Conservation (phyloP, 2,797 vertebrate genomes). For the Poecilia gillii region DNA sequence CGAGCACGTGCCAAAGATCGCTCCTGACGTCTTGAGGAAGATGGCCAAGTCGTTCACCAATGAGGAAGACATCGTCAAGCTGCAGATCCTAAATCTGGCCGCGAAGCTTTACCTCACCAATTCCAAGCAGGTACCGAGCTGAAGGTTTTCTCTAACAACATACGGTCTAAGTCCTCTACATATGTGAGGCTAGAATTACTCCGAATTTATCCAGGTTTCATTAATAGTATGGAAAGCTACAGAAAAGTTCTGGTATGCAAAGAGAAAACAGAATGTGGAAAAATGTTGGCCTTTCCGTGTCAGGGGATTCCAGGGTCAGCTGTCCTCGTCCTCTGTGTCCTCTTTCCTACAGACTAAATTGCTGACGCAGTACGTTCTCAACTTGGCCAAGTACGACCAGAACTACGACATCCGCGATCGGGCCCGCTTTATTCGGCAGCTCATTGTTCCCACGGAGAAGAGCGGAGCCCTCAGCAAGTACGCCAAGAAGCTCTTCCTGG, state of each 20-base stretch:
- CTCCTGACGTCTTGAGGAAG: constrained; percentile 94
- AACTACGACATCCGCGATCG: constrained; percentile 98
- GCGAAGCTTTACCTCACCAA: constrained; percentile 98
- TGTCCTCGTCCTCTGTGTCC: neutral
- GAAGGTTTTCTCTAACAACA: neutral
- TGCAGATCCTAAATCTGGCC: constrained; percentile 95
- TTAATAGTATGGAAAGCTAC: neutral
- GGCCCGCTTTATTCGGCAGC: constrained; percentile 96
- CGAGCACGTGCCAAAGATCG: constrained; percentile 95
- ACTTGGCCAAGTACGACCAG: constrained; percentile 98
- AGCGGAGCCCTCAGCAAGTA: constrained; percentile 95
- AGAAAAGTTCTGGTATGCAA: neutral
- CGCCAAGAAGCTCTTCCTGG: constrained; percentile 97
- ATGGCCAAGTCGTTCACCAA: constrained; percentile 98
- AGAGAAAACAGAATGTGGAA: neutral
- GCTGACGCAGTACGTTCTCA: constrained; percentile 96
- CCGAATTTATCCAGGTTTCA: neutral
- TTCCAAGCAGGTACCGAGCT: constrained; percentile 89
- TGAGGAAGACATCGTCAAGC: constrained; percentile 97
- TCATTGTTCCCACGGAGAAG: constrained; percentile 96
- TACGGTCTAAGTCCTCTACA: neutral
- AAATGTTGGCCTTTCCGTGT: neutral
- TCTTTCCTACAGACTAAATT: constrained; percentile 88
- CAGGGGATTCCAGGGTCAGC: neutral
- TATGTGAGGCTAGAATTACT: neutral